A percentile compares a stretch with the other conserved stretches of the same genome.
These are phyloP conservation scores for Metopolophium dirhodum DNA, from an alignment of 1,140 invertebrate species.

Conservation along the genomic window DNA sequence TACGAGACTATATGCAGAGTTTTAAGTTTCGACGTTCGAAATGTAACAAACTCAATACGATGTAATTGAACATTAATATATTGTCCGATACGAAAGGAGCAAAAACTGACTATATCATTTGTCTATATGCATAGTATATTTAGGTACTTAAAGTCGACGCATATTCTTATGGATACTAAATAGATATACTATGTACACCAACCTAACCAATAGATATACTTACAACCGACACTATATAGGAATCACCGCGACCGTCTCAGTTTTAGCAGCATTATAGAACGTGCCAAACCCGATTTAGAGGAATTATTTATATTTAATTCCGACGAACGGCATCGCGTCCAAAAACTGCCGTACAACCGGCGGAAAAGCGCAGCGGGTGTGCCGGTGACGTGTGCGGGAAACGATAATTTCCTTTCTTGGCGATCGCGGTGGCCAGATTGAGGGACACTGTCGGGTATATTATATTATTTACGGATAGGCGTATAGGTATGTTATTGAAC, in stretches of 20 bases:
- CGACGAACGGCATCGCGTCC: not conserved
- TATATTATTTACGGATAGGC: not conserved
- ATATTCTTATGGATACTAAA: not conserved
- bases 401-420: not conserved
- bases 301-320: constrained; percentile 19
- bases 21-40: not conserved
- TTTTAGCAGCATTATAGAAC: not conserved
- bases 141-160: not conserved
- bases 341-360: not conserved
- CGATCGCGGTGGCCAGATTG: not conserved
- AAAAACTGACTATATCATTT: not conserved
- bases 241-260: not conserved
- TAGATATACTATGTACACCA: not conserved
- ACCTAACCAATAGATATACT: too few species aligned
- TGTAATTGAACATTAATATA: not conserved
- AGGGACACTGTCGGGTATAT: not conserved
- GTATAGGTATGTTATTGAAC: not conserved
- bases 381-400: not conserved
- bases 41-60: not conserved
- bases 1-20: not conserved
- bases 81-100: not conserved
- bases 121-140: too few species aligned
- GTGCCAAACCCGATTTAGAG: not conserved
- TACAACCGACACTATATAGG: too few species aligned
- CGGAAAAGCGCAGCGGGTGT: too few species aligned